These are phyloP conservation scores for Pasiphila rectangulata DNA, from an alignment of 2,888 invertebrate species.

Conservation along the genomic window DNA sequence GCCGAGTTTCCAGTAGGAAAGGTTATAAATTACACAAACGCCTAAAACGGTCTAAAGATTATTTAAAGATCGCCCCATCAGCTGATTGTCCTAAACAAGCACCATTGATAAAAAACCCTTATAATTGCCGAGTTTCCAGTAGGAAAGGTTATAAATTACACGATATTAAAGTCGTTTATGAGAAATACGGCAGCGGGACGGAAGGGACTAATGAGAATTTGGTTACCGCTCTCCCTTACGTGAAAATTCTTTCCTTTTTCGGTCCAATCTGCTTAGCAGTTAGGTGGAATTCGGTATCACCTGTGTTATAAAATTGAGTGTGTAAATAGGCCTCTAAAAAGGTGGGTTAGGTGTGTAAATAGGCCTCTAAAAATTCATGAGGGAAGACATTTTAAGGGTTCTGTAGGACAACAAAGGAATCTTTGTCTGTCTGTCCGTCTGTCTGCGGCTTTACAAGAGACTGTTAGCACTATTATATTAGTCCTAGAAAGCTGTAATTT, in stretches of 20 bases:
- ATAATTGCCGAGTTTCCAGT: not conserved
- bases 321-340: not conserved
- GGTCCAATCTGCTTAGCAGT: not conserved
- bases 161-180: conserved; percentile 17
- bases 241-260: conserved; percentile 7
- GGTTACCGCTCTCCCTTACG: conserved; percentile 8
- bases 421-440: too few relatives aligned
- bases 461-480: too few relatives aligned
- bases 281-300: not conserved
- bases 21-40: conserved; percentile 11
- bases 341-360: too few relatives aligned
- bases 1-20: not conserved
- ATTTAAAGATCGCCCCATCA: too few relatives aligned
- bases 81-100: too few relatives aligned
- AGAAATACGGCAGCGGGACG: conserved; percentile 12
- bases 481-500: too few relatives aligned
- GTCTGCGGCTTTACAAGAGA: too few relatives aligned
- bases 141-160: conserved; percentile 9
- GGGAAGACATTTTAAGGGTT: too few relatives aligned
- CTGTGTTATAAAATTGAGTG: not conserved
- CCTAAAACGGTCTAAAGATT: too few relatives aligned
- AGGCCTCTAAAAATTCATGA: too few relatives aligned
- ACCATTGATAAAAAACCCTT: too few relatives aligned
- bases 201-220: conserved; percentile 15
- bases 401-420: too few relatives aligned